Evolutionary conservation across 2,888 invertebrate species (phyloP).

Genomic region (Nephrotoma guestfalica): DNA sequence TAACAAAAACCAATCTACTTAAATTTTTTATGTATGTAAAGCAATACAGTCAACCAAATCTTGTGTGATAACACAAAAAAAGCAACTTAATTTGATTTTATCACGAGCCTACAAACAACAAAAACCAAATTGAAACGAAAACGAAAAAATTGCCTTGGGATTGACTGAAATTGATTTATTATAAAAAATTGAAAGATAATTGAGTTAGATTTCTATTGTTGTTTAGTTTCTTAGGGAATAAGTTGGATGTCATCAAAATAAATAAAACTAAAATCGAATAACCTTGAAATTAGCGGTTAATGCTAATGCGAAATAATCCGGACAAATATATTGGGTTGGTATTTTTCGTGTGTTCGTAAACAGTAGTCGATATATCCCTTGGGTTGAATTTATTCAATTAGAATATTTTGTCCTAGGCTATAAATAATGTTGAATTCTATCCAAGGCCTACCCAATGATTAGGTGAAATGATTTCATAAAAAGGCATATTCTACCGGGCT

Average conservation of each 20-base stretch:
- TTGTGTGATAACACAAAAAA: background rate
- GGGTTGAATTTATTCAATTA: too few species aligned
- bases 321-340: background rate
- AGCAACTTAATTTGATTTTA: background rate
- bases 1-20: background rate
- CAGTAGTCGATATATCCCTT: too few species aligned
- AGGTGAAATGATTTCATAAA: too few species aligned
- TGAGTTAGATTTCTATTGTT: background rate
- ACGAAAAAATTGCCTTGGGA: background rate
- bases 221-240: background rate
- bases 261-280: background rate
- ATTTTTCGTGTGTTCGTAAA: too few species aligned
- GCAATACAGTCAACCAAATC: background rate
- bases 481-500: too few species aligned
- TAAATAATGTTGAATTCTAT: too few species aligned
- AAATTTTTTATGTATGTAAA: background rate
- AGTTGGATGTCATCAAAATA: background rate
- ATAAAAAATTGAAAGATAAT: background rate
- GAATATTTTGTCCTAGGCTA: too few species aligned
- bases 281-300: background rate
- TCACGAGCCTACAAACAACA: background rate
- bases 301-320: background rate
- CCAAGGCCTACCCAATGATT: too few species aligned
- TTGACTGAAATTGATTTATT: background rate
- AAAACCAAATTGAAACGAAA: background rate